Evolutionary conservation across 2,113 vertebrate genomes (phyloP).

Genomic region (Scortum barcoo): DNA sequence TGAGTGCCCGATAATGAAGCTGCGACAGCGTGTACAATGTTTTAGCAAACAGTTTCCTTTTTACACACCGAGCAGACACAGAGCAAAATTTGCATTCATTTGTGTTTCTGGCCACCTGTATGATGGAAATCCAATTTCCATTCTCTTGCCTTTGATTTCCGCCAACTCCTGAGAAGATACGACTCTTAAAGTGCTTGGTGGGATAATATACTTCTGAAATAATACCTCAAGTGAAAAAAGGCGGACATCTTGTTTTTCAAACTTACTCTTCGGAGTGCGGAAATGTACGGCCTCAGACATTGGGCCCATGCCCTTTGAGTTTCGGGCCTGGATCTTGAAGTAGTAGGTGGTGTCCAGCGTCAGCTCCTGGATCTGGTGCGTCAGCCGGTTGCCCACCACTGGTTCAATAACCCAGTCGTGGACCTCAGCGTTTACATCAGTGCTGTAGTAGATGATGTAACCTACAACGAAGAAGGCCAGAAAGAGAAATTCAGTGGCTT

Average conservation of each 20-base stretch:
- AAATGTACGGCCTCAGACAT: slow-evolving; percentile 98
- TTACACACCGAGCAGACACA: not conserved
- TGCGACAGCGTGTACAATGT: not conserved
- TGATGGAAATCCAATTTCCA: slow-evolving; percentile 11
- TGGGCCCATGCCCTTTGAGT: slow-evolving; percentile 99
- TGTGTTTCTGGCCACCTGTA: not conserved
- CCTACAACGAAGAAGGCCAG: slow-evolving; percentile 79
- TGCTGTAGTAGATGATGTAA: slow-evolving; percentile 99
- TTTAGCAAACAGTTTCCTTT: not conserved
- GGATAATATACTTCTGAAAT: not conserved
- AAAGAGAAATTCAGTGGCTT: not conserved
- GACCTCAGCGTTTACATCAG: slow-evolving; percentile 95
- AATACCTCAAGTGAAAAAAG: not conserved
- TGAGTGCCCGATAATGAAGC: too few relatives aligned
- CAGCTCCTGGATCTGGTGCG: slow-evolving; percentile 97
- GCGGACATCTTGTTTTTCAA: not conserved
- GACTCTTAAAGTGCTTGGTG: not conserved
- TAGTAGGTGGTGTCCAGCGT: slow-evolving; percentile 97
- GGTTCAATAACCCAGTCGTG: slow-evolving; percentile 99
- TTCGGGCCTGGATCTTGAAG: slow-evolving; percentile 98
- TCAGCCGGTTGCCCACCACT: slow-evolving; percentile 95
- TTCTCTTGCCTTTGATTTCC: not conserved
- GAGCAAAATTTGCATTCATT: slow-evolving; percentile 2
- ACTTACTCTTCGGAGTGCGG: slow-evolving; percentile 95
- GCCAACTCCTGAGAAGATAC: not conserved